These are phyloP conservation scores for Tuta absoluta DNA, from an alignment of 2,888 invertebrate genomes.

Conservation along the genomic window DNA sequence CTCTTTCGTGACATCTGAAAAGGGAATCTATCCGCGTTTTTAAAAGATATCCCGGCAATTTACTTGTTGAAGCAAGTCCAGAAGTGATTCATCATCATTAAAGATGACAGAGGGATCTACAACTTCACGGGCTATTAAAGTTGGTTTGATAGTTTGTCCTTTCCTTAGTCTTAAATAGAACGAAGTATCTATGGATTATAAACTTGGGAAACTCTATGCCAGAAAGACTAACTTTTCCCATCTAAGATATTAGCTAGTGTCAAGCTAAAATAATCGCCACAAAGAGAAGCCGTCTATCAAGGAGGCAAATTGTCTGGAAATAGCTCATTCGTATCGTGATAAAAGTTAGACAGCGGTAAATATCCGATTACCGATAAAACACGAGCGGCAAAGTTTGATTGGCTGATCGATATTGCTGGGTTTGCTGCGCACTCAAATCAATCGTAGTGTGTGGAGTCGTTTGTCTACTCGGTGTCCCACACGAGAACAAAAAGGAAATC, in stretches of 20 bases:
- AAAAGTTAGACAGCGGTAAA: not conserved
- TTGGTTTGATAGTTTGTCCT: too few relatives aligned
- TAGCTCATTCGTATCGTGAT: not conserved
- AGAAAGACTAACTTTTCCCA: too few relatives aligned
- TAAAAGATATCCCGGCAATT: not conserved
- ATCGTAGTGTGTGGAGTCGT: not conserved
- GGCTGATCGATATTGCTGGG: not conserved
- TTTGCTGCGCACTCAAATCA: not conserved
- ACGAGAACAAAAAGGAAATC: too few relatives aligned
- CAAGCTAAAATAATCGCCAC: not conserved
- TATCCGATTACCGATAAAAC: not conserved
- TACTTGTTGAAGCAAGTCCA: not conserved
- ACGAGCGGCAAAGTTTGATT: slow-evolving; percentile 2
- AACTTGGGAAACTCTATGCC: too few relatives aligned
- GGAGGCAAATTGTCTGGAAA: not conserved
- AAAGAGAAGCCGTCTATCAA: not conserved
- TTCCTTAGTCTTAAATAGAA: not conserved
- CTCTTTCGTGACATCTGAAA: not conserved
- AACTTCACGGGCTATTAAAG: not conserved
- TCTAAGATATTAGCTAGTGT: too few relatives aligned
- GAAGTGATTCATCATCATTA: not conserved
- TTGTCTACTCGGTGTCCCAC: too few relatives aligned
- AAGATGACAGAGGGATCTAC: not conserved
- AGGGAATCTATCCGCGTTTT: slow-evolving; percentile 3
- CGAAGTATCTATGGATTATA: not conserved